Base-by-base conservation (phyloP, 2,888 invertebrate species). In the Theodoxus fluviatilis region DNA sequence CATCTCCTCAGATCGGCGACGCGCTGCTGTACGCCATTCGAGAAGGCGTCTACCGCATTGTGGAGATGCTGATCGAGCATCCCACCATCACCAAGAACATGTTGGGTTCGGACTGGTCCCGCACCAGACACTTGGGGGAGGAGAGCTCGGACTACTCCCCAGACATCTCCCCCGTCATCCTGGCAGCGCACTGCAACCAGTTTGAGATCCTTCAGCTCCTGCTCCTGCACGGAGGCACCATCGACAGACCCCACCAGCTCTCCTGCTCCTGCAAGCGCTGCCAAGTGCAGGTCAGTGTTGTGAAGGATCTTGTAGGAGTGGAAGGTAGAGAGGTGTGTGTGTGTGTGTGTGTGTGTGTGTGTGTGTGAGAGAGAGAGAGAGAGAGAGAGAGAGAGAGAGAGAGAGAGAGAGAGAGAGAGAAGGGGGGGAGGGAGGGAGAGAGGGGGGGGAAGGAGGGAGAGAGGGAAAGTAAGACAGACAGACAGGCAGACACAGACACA, bases 181-280 rank as follows among this genome's bases (percentile, higher is more conserved):
- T 89, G 31, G 89, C 89, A 2, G 88, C 89, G 12, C 89, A 89
- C 74, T 88, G 88, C 80, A 89, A 90, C 79, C 90, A 90, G 82
- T 90, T 90, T 79, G 90, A 90, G 79, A 90, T 90, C 71, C 84
- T 90, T 3, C 89, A 90, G 80, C 85, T 90, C 79, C 83, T 90
- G 55, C 79, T 90, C 63, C 84, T 88, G 7, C 84, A 88, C 43
- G 89, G 89, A 0, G 88, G 88, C 31, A 83, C 79, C 72, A 89
- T 89, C 25, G 87, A 88, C 47, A 80, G 84, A 65, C 89, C 89
- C 0, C 89, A 89, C 75, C 83, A 85, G 35, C 80, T 88, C 40
- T 87, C 87, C 1, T 89, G 89, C 75, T 80, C 83, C n/a, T 89
- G 89, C 77, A 83, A 84, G 63, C 80, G 81, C 37, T 90, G 89